Evolutionary conservation across 2,888 invertebrate genomes (phyloP).

Genomic region (Pyrrhopygopsis socrates): DNA sequence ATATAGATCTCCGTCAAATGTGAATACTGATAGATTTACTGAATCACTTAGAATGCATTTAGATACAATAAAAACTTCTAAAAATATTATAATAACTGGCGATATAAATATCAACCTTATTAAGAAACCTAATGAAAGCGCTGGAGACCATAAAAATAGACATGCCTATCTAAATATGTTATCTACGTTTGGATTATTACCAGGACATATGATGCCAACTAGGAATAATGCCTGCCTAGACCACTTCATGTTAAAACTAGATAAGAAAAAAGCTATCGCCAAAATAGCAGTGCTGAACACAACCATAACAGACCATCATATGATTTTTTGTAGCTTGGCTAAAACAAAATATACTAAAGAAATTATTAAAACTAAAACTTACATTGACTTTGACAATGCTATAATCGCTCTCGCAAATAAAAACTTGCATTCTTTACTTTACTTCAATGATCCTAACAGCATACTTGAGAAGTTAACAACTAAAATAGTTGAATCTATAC

Average conservation of each 20-base stretch:
- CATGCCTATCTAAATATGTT: not conserved
- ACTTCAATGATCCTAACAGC: conserved; percentile 1
- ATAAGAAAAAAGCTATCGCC: not conserved
- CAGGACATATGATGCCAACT: not conserved
- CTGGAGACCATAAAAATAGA: not conserved
- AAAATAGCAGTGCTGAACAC: conserved; percentile 10
- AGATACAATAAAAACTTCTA: not conserved
- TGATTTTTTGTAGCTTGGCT: not conserved
- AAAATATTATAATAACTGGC: not conserved
- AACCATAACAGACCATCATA: not conserved
- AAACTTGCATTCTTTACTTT: not conserved
- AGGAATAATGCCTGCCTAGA: not conserved
- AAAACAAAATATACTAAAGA: not conserved
- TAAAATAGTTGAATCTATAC: not conserved
- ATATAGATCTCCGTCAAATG: not conserved
- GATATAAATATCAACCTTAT: conserved; percentile 4
- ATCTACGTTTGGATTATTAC: not conserved
- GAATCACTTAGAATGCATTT: not conserved
- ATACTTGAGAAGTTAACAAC: not conserved
- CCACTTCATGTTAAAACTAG: not conserved
- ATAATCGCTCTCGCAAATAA: not conserved
- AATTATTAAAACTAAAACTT: not conserved
- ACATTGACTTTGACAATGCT: not conserved
- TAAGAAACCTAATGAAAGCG: not conserved
- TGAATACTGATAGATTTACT: not conserved